Conservation (phyloP, 1,140 invertebrate genomes). For the Drosophila ananassae region DNA sequence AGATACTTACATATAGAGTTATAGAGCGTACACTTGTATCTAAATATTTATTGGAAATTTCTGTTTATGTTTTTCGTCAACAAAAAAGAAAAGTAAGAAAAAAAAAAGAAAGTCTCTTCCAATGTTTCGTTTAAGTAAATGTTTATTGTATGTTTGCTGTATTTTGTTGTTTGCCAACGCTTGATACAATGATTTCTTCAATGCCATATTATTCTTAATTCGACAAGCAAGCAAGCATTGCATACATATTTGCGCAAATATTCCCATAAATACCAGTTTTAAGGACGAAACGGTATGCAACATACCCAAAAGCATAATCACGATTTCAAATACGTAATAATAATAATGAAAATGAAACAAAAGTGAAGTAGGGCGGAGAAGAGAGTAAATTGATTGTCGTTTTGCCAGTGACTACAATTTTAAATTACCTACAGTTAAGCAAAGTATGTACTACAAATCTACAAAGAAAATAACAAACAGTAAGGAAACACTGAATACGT, state of each 20-base stretch:
- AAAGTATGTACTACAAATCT: constrained; percentile 33
- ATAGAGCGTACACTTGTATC: constrained; percentile 57
- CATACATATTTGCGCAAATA: constrained; percentile 55
- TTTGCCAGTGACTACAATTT: constrained; percentile 77
- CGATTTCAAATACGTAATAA: constrained; percentile 80
- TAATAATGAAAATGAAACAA: constrained; percentile 53
- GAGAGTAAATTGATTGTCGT: constrained; percentile 50
- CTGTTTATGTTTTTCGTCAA: constrained; percentile 63
- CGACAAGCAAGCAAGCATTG: constrained; percentile 27
- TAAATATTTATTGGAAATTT: constrained; percentile 74
- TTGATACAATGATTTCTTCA: constrained; percentile 72
- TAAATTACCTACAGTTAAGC: constrained; percentile 56
- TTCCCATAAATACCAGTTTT: constrained; percentile 66
- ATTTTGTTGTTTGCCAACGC: constrained; percentile 67
- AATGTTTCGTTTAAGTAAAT: constrained; percentile 57
- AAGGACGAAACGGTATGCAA: constrained; percentile 73
- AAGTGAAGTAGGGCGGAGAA: constrained; percentile 27
- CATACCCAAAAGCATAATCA: constrained; percentile 82
- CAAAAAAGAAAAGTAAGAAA: neutral
- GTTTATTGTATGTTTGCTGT: constrained; percentile 49
- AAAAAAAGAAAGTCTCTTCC: constrained; percentile 48
- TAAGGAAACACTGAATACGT: constrained; percentile 72
- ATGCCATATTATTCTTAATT: constrained; percentile 81
- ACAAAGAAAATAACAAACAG: constrained; percentile 31
- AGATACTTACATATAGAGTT: constrained; percentile 49